Evolutionary conservation across 1,140 invertebrate species (phyloP), one percentile per base, ranked within the genome.

Genomic region (Campodea augens): DNA sequence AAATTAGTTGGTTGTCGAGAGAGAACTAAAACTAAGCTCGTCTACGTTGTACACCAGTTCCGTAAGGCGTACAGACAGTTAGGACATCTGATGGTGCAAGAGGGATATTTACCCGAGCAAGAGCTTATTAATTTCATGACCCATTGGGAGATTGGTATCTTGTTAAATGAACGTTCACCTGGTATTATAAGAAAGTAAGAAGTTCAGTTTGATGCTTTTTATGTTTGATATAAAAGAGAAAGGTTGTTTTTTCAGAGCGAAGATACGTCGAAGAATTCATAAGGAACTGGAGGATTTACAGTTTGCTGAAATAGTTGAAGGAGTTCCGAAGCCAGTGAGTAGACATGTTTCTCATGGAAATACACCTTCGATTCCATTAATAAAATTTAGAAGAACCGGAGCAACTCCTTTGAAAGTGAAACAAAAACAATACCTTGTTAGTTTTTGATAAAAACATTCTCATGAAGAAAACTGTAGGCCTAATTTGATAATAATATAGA

Each of bases 111-210:
- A 13, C 81, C 81, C 0, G 65, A 75, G 38, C 51, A 56, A 15
- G 68, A 78, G 21, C 59, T 87, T 0, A 58, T 87, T 21, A 83
- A 73, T 56, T 81, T 72, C 58, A 63, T 88, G 39, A 75, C 76
- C 1, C 61, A 72, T 23, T 49, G 66, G 27, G 83, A 88, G 60
- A 65, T 87, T 12, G 60, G 60, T 13, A 51, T 62, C 25, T 60
- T 83, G 0, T 57, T 83, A 2, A 39, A 60, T 4, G 67, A 60
- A 1, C 57, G 68, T 29, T 68, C 71, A 53, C 67, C 73, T 3
- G 59, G 53, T 4, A 53, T 81, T 15, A 59, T 84, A 12, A 65
- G 63, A 40, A 83, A 78, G 78, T 81, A 65, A 60, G 61, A 15
- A 32, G 27, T 32, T 10, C 27, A 32, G 7, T 10, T 32, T 10